Base-by-base conservation (phyloP, 1,140 invertebrate species). In the Melanaphis sacchari region DNA sequence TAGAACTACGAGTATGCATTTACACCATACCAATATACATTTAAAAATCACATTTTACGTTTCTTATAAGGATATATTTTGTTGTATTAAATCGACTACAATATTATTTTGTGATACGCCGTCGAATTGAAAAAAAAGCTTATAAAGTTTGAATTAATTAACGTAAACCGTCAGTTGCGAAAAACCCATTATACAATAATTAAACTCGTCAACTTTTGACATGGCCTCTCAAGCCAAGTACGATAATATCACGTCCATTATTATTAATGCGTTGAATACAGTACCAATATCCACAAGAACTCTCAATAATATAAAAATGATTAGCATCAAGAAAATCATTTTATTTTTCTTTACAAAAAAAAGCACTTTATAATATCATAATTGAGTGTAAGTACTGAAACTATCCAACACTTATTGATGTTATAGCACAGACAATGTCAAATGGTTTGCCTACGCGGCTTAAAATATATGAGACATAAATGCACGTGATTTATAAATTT, bases 121-220 rank as follows among this genome's bases (percentile, higher is more conserved):
- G 8, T 22, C 24, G 3, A 84, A 41, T 9, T 22, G 0, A 41
- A 40, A 84, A 84, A 22, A 38, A 40, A 38, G 8, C 8, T 36
- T 31, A 36, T 88, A 49, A 88, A 88, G 36, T 89, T 87, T 43
- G 9, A 49, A 38, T 89, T 89, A 52, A 89, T 89, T 36, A 49
- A 49, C 18, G 43, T 22, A 9, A 46, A 46, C n/a, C 41, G 43
- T 36, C 85, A 24, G n/a, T 52, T 22, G 8, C 2, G 36, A 36
- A 36, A 89, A 38, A 89, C 36, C 46, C n/a, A 38, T 89, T 38
- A 46, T 31, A 38, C 38, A n/a, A 76, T 49, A 89, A 89, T 89
- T 52, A 52, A 52, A 38, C 43, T 52, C 9, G 2, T 52, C 40
- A 40, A 43, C 87, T 89, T 89, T 52, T 52, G 43, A 89, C 87